Percentiles rank a stretch among this genome's conserved stretches.
phyloP scores from a whole-genome alignment of 37 sponge, comb jelly and placozoan species.

The Ianthella basta region DNA sequence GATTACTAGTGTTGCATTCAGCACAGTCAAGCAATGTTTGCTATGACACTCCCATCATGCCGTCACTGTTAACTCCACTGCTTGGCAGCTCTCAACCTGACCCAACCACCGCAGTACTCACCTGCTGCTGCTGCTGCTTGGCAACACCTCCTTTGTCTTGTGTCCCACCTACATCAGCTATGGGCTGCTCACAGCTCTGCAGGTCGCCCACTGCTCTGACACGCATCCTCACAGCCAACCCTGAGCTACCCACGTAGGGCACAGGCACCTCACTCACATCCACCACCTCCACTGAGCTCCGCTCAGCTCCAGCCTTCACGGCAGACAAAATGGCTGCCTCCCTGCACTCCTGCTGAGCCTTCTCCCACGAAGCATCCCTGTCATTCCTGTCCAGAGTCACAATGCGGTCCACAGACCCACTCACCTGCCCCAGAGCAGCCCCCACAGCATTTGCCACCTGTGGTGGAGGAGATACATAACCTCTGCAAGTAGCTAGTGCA shows the following conservation, averaged over 20 bases:
- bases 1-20: no score
- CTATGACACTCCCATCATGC: no score
- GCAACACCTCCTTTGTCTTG: no score
- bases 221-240: constrained; percentile 40
- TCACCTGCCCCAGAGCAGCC: constrained; percentile 80
- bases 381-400: constrained; percentile 38
- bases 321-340: constrained; percentile 35
- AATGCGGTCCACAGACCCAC: constrained; percentile 63
- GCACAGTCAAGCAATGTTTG: no score
- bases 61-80: no score
- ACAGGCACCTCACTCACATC: constrained; percentile 60
- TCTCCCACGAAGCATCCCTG: not conserved
- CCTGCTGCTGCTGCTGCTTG: no score
- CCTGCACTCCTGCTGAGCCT: not conserved
- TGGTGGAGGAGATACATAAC: not conserved
- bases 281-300: constrained; percentile 35
- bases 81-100: no score
- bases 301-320: constrained; percentile 36
- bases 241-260: constrained; percentile 40
- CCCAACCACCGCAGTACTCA: no score
- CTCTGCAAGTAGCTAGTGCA: no score
- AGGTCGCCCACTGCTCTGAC: constrained; percentile 83
- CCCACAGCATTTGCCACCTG: constrained; percentile 94
- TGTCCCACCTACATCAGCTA: no score
- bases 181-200: no score